Conservation (phyloP, 2,888 invertebrate genomes). For the Cerceris rybyensis region DNA sequence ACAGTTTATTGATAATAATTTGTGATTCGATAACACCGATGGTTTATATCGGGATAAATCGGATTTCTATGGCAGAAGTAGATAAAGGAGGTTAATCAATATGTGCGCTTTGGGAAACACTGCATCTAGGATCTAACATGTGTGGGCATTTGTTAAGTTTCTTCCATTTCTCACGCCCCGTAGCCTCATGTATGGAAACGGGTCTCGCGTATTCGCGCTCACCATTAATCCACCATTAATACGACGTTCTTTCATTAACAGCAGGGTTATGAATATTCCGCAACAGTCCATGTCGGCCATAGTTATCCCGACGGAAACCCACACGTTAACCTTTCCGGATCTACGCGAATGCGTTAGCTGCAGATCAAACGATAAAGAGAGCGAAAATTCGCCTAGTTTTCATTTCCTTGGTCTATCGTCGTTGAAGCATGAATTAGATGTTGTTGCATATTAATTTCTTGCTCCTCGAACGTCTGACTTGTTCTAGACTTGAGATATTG, state of each 20-base stretch:
- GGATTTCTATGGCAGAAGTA: too few relatives aligned
- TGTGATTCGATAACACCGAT: too few relatives aligned
- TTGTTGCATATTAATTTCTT: too few relatives aligned
- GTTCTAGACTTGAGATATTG: too few relatives aligned
- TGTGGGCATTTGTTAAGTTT: slow-evolving; percentile 58
- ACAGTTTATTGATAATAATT: too few relatives aligned
- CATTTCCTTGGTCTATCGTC: background rate
- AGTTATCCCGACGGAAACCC: slow-evolving; percentile 35
- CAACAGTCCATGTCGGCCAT: slow-evolving; percentile 40
- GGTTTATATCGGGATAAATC: too few relatives aligned
- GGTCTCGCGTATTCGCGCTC: slow-evolving; percentile 15
- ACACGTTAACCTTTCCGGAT: slow-evolving; percentile 57
- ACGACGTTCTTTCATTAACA: slow-evolving; percentile 52
- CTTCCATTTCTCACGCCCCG: slow-evolving; percentile 62
- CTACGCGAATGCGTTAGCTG: slow-evolving; percentile 27
- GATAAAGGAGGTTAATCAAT: too few relatives aligned
- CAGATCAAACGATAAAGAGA: background rate
- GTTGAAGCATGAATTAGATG: too few relatives aligned
- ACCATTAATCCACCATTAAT: slow-evolving; percentile 22
- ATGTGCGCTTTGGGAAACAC: too few relatives aligned
- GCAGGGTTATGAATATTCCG: slow-evolving; percentile 57
- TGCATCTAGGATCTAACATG: background rate
- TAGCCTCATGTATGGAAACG: slow-evolving; percentile 8
- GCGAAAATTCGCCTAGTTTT: background rate
- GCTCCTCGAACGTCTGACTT: too few relatives aligned